phyloP scores from a whole-genome alignment of 1,140 invertebrate species.

The Caenorhabditis elegans region WBcel235 BX284605.5:1903001-1903500 shows the following conservation, averaged over 20 bases:
- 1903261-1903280: not conserved
- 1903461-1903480: not conserved
- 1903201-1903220: not conserved
- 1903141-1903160: not conserved
- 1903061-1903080: not conserved
- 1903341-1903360: not conserved
- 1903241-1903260: not conserved
- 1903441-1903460: not conserved
- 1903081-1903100: not conserved
- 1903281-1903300: not conserved
- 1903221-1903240: conserved; percentile 11
- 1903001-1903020: too few species aligned
- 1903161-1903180: not conserved
- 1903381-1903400: not conserved
- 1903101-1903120: not conserved
- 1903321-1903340: not conserved
- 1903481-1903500: not conserved
- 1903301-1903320: not conserved
- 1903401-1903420: not conserved
- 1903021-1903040: too few species aligned
- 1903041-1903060: conserved; percentile 10
- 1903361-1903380: not conserved
- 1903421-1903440: not conserved
- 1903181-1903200: not conserved
- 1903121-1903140: not conserved